Percentiles rank a stretch among this genome's conserved stretches.
Evolutionary conservation across 1,140 invertebrate species (phyloP).

Genomic region (Ganaspis sp.): DNA sequence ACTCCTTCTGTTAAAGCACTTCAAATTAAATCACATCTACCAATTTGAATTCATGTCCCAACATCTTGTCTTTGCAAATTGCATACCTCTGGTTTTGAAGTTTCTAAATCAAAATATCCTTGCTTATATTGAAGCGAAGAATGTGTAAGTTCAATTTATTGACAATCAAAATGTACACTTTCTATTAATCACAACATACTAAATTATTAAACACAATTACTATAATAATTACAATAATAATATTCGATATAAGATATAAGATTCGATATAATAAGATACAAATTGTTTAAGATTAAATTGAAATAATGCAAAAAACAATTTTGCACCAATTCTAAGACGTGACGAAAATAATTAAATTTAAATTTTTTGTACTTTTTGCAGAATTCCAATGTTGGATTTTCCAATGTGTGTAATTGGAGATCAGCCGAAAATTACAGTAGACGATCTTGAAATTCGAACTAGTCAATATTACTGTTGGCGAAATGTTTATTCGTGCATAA

Average conservation of each 20-base stretch:
- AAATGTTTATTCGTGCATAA: conserved; percentile 99
- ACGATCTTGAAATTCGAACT: conserved; percentile 94
- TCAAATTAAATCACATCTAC: conserved; percentile 99
- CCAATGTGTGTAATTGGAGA: conserved; percentile 97
- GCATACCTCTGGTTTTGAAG: conserved; percentile 98
- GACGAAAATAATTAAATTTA: conserved; percentile 33
- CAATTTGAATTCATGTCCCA: conserved; percentile 99
- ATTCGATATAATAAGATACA: no score
- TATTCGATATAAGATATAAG: no score
- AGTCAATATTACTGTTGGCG: conserved; percentile 95
- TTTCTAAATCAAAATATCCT: conserved; percentile 99
- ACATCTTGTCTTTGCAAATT: conserved; percentile 99
- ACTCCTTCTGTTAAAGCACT: conserved; percentile 95
- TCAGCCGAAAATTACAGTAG: conserved; percentile 94
- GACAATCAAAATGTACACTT: no score
- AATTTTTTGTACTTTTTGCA: conserved; percentile 69
- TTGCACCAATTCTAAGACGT: no score
- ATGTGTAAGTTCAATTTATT: conserved; percentile 81
- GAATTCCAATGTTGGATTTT: conserved; percentile 95
- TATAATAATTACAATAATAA: no score
- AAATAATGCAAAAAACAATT: no score
- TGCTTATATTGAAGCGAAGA: conserved; percentile 96
- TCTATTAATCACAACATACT: no score
- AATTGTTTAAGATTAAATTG: no score
- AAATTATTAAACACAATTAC: no score